Conservation (phyloP, 1,140 invertebrate species). For the Campoletis sonorensis region DNA sequence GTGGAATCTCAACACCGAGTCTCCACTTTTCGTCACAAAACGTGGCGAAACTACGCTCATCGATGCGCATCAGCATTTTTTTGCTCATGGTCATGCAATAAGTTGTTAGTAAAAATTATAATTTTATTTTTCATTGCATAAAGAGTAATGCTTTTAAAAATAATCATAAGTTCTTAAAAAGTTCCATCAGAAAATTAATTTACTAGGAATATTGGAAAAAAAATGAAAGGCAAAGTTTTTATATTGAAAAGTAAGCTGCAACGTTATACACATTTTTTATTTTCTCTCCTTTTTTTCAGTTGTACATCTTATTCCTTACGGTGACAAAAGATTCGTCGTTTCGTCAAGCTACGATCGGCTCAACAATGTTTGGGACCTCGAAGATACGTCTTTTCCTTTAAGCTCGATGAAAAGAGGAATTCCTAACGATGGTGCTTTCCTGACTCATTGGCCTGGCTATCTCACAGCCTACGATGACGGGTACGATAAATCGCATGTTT, state of each 20-base stretch:
- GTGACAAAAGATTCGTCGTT: constrained; percentile 68
- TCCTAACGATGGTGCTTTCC: constrained; percentile 70
- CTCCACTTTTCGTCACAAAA: constrained; percentile 74
- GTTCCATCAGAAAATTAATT: too few species aligned
- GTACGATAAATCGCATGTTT: constrained; percentile 1
- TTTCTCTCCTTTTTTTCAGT: constrained; percentile 56
- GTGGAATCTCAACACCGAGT: constrained; percentile 78
- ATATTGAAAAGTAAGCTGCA: not conserved
- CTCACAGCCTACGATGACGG: constrained; percentile 52
- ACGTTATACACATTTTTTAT: constrained; percentile 27
- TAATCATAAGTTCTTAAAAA: too few species aligned
- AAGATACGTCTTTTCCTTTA: constrained; percentile 67
- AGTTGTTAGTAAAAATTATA: constrained; percentile 63
- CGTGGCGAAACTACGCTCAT: constrained; percentile 70
- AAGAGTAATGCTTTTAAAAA: not conserved
- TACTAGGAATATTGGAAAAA: too few species aligned
- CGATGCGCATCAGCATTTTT: constrained; percentile 71
- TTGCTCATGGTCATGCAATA: constrained; percentile 72
- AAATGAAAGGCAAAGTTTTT: not conserved
- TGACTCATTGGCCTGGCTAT: constrained; percentile 72
- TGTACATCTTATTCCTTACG: constrained; percentile 69
- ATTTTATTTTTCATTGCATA: not conserved
- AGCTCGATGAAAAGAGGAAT: constrained; percentile 64
- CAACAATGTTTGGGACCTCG: constrained; percentile 76
- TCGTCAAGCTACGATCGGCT: constrained; percentile 73